phyloP scores from a whole-genome alignment of 2,113 vertebrate species.

The Panthera tigris region DNA sequence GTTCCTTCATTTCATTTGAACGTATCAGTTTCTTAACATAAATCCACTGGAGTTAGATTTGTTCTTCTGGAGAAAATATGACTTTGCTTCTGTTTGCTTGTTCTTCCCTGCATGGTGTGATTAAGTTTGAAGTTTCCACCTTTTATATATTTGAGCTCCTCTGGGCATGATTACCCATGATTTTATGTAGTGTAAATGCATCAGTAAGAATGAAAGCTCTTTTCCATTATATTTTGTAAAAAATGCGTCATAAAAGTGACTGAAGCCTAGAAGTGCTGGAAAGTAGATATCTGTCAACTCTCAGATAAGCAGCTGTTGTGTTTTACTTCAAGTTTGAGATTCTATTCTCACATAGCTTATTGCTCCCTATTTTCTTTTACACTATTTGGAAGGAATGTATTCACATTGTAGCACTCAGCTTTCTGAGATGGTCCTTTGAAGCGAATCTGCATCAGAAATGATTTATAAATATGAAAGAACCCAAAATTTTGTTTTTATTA shows the following conservation, averaged over 20 bases:
- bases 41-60: neutral
- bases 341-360: slow-evolving; percentile 41
- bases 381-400: neutral
- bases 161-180: neutral
- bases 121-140: neutral
- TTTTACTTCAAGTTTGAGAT: slow-evolving; percentile 8
- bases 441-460: neutral
- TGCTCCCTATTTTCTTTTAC: neutral
- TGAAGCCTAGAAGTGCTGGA: neutral
- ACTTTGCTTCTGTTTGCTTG: neutral
- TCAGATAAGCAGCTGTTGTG: neutral
- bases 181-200: neutral
- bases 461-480: neutral
- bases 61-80: neutral
- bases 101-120: neutral
- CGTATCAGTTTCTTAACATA: neutral
- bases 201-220: slow-evolving; percentile 11
- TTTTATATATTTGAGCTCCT: slow-evolving; percentile 17
- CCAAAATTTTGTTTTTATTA: neutral
- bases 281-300: neutral
- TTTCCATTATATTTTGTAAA: neutral
- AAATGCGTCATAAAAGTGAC: neutral
- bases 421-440: neutral
- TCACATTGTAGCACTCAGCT: neutral
- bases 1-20: slow-evolving; percentile 4